Evolutionary conservation across 2,888 invertebrate species (phyloP).

Genomic region (Tachystola acroxantha): DNA sequence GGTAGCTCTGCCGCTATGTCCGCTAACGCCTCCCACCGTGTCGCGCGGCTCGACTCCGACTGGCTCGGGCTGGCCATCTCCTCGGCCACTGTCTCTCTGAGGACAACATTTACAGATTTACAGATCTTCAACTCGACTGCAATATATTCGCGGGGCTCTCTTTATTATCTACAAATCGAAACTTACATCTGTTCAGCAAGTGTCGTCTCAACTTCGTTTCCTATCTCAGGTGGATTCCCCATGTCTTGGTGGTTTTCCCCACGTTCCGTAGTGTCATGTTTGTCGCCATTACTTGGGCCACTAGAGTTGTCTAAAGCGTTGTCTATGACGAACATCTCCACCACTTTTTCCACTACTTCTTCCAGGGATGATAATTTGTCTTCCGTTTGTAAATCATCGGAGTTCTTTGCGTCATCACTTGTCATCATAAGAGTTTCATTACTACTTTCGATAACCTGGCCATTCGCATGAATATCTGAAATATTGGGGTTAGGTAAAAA

Average conservation of each 20-base stretch:
- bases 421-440: constrained; percentile 3
- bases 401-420: constrained; percentile 4
- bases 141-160: too few relatives aligned
- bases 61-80: constrained; percentile 49
- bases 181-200: constrained; percentile 3
- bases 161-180: not conserved
- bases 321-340: constrained; percentile 27
- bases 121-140: too few relatives aligned
- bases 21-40: constrained; percentile 80
- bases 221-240: not conserved
- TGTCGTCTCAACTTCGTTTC: constrained; percentile 3
- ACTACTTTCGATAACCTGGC: constrained; percentile 16
- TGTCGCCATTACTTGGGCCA: not conserved
- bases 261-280: too few relatives aligned
- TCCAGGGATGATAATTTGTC: constrained; percentile 43
- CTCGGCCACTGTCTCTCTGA: constrained; percentile 25
- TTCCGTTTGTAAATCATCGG: constrained; percentile 17
- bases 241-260: not conserved
- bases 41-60: constrained; percentile 69
- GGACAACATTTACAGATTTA: constrained; percentile 1
- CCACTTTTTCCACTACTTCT: constrained; percentile 52
- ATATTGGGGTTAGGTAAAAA: constrained; percentile 10
- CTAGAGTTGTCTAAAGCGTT: not conserved
- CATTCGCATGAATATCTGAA: constrained; percentile 26
- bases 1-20: constrained; percentile 79